Evolutionary conservation across 2,113 vertebrate species (phyloP).

Genomic region (Catharus bicknelli): DNA sequence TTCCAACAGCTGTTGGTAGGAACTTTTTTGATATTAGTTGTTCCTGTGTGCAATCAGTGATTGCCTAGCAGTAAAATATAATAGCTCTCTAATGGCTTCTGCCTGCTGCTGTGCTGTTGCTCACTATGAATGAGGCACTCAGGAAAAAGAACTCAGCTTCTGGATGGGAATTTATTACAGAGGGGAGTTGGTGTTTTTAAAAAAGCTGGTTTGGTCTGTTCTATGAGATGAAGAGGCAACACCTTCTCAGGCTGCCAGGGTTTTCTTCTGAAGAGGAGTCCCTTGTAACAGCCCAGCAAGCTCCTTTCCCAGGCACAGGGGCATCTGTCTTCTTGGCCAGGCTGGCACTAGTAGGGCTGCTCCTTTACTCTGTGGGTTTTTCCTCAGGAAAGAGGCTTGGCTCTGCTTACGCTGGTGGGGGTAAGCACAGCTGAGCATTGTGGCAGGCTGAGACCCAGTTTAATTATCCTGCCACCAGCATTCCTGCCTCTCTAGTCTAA

Average conservation of each 20-base stretch:
- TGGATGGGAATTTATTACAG: neutral
- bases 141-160: neutral
- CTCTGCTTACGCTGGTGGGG: rapidly evolving
- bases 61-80: neutral
- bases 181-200: neutral
- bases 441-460: neutral
- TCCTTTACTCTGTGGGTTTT: neutral
- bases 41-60: neutral
- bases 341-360: neutral
- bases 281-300: neutral
- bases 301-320: neutral
- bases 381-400: neutral
- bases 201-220: neutral
- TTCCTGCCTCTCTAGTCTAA: neutral
- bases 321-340: neutral
- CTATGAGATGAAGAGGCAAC: neutral
- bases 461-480: neutral
- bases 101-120: neutral
- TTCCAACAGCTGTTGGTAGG: neutral
- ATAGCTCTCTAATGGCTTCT: neutral
- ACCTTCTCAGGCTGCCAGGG: neutral
- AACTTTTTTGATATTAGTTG: neutral
- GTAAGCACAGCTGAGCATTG: neutral
- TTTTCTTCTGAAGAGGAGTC: neutral
- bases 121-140: neutral